phyloP scores from a whole-genome alignment of 2,797 vertebrate species.

The Acipenser transmontanus region DNA sequence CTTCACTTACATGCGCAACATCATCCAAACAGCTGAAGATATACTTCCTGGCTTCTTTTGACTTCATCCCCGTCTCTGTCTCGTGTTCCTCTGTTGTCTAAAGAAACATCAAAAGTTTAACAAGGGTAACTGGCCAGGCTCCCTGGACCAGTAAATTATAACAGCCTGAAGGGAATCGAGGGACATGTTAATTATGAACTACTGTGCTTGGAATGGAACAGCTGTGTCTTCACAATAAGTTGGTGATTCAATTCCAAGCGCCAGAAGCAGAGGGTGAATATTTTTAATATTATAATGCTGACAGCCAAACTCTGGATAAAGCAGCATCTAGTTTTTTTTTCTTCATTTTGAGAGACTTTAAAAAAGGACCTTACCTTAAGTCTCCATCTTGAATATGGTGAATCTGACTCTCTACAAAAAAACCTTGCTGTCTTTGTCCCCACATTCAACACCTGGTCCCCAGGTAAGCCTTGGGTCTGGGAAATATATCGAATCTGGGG shows the following conservation, averaged over 20 bases:
- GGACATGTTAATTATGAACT: background rate
- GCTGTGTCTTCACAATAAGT: too few species aligned
- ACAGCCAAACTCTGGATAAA: too few species aligned
- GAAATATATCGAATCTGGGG: too few species aligned
- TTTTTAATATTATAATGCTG: too few species aligned
- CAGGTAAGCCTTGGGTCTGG: too few species aligned
- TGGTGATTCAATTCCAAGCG: background rate
- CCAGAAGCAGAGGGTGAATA: background rate
- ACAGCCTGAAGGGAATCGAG: conserved; percentile 4
- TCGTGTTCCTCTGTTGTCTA: conserved; percentile 96
- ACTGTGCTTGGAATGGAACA: too few species aligned
- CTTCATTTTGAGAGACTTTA: too few species aligned
- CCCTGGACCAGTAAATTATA: conserved; percentile 9
- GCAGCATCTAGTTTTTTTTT: too few species aligned
- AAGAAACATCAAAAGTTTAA: conserved; percentile 11
- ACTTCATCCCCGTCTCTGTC: conserved; percentile 95
- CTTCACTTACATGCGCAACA: conserved; percentile 85
- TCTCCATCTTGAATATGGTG: conserved; percentile 85
- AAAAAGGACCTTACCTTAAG: conserved; percentile 73
- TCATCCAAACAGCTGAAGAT: conserved; percentile 99
- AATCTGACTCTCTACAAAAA: conserved; percentile 86
- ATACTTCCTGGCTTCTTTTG: conserved; percentile 98
- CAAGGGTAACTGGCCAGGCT: background rate
- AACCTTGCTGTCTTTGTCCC: conserved; percentile 28
- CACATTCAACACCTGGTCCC: too few species aligned